phyloP scores from a whole-genome alignment of 2,888 invertebrate genomes.

The Acanthosepion esculentum region DNA sequence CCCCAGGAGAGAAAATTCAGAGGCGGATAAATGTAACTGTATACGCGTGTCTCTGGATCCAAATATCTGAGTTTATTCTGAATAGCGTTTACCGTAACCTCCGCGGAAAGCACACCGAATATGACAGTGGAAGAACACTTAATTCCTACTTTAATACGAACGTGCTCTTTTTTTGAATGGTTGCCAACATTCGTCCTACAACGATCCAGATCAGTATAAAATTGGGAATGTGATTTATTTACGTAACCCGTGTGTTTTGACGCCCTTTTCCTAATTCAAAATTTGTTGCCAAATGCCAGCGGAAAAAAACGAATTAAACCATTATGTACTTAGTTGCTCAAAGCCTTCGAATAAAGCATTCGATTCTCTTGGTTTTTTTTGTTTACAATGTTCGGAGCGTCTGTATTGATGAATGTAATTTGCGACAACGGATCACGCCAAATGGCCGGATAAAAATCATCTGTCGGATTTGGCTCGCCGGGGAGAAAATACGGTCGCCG shows the following conservation, averaged over 20 bases:
- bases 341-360: neutral
- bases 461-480: neutral
- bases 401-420: neutral
- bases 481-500: too few relatives aligned
- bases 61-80: neutral
- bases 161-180: too few relatives aligned
- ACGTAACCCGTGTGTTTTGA: neutral
- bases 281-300: neutral
- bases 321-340: neutral
- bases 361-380: neutral
- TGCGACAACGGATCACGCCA: neutral
- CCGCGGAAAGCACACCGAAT: neutral
- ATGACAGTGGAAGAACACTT: neutral
- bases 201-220: neutral
- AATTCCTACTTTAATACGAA: neutral
- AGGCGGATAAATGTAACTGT: too few relatives aligned
- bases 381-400: neutral
- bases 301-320: neutral
- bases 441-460: neutral
- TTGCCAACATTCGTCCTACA: neutral
- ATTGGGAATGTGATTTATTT: neutral
- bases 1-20: too few relatives aligned
- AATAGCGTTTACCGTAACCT: neutral
- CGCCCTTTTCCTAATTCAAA: neutral
- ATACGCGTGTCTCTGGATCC: neutral